Base-by-base conservation (phyloP, 2,888 invertebrate species). In the Neoaliturus tenellus region DNA sequence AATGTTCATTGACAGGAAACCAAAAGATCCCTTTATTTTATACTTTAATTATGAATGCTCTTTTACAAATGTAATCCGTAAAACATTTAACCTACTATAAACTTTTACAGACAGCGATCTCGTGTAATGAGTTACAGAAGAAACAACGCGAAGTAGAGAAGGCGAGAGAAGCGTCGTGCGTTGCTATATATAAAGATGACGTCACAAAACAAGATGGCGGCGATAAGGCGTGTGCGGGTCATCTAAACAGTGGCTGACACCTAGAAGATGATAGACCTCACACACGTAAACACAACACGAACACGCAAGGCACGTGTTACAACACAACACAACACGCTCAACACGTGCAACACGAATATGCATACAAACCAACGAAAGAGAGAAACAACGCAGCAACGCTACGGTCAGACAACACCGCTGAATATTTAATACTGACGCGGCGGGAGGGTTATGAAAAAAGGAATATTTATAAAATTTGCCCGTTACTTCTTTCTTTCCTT, bases 161-260 rank as follows among this genome's bases (percentile, higher is more conserved):
- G 48, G 44, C 44, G 44, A 17, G 14, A 17, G 44, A 14, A 12
- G 44, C 51, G 51, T 20, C 20, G 51, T 14, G 31, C 28, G 62
- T 25, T 62, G 62, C 62, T 62, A 62, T 62, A 28, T 62, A 62
- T 62, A 62, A 62, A 25, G 62, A 41, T 71, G 71, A 71, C 71
- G 71, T 71, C 23, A 39, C 71, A 71, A 71, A 71, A 71, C 71
- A 71, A 71, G 71, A 71, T 71, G 71, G 71, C 35, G 71, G 35
- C 41, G 71, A 71, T 71, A 71, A 71, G 39, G 71, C 35, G 39
- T 71, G 71, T 71, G 71, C 71, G 71, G 71, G 71, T 71, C 71
- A 71, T 71, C 71, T 71, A 71, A 71, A 71, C 71, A 71, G 62
- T 62, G 14, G 62, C 71, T 39, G 71, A 71, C 71, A 71, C 39